Evolutionary conservation across 2,888 invertebrate genomes (phyloP).

Genomic region (Halictus ligatus): DNA sequence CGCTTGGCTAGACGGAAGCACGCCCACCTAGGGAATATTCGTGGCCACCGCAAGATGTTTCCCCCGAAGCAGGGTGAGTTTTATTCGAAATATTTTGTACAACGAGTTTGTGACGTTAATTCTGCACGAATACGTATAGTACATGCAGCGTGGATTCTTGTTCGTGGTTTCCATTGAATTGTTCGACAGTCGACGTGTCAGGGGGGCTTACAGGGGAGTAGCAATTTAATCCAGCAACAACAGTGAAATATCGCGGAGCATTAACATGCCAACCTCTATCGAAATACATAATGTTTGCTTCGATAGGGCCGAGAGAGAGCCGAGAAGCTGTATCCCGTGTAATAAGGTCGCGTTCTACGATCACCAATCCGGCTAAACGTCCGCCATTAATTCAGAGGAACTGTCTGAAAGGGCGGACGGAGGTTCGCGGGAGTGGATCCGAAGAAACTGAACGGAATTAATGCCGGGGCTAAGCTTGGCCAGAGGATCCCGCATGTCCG

Average conservation of each 20-base stretch:
- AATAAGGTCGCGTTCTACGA: slow-evolving; percentile 55
- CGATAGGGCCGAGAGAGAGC: neutral
- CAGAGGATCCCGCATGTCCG: slow-evolving; percentile 10
- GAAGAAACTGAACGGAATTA: slow-evolving; percentile 59
- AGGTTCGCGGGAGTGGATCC: no score
- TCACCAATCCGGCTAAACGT: slow-evolving; percentile 75
- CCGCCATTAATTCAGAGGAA: slow-evolving; percentile 74
- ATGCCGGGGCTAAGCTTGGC: slow-evolving; percentile 26
- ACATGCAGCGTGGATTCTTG: neutral
- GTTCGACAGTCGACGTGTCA: neutral
- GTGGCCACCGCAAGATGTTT: neutral
- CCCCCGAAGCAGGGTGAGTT: neutral
- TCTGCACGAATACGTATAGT: no score
- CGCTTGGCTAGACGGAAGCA: neutral
- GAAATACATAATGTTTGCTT: slow-evolving; percentile 27
- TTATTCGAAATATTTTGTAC: no score
- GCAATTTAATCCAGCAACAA: neutral
- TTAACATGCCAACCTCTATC: neutral
- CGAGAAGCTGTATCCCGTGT: neutral
- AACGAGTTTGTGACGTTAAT: neutral
- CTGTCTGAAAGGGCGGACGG: slow-evolving; percentile 43
- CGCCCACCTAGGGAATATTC: neutral
- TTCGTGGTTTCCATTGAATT: neutral
- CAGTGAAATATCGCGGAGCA: neutral
- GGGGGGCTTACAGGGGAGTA: no score